Conservation (phyloP, 1,140 invertebrate genomes). For the Bacillus rossius region DNA sequence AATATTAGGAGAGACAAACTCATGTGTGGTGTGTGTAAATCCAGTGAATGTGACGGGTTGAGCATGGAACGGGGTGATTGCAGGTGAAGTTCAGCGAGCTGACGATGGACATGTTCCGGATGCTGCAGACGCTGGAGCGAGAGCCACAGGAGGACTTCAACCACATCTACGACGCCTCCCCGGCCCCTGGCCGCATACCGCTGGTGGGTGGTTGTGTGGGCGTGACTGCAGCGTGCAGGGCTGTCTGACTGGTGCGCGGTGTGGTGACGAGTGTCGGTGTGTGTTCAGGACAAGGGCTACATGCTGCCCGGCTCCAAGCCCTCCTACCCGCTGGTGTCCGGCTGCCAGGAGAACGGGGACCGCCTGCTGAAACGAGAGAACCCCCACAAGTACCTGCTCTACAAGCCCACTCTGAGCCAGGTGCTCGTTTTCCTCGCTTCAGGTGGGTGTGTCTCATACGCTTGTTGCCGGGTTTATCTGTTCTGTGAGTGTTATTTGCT, state of each 20-base stretch:
- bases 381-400: slow-evolving; percentile 95
- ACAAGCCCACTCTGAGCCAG: slow-evolving; percentile 92
- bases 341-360: slow-evolving; percentile 58
- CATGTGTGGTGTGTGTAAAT: no score
- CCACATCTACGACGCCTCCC: slow-evolving; percentile 81
- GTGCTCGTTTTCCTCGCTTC: slow-evolving; percentile 91
- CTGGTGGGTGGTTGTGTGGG: slow-evolving; percentile 10
- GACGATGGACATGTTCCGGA: slow-evolving; percentile 97
- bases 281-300: slow-evolving; percentile 39
- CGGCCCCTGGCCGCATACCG: slow-evolving; percentile 61
- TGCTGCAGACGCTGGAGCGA: slow-evolving; percentile 90
- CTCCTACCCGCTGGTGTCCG: slow-evolving; percentile 31
- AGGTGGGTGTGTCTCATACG: slow-evolving; percentile 39
- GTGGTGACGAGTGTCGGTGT: no score
- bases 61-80: no score
- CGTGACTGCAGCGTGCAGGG: no score
- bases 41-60: no score
- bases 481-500: no score
- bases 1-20: no score
- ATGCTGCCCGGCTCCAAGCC: slow-evolving; percentile 29
- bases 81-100: slow-evolving; percentile 95
- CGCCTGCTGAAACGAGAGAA: slow-evolving; percentile 72
- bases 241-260: no score
- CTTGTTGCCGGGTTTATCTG: not conserved
- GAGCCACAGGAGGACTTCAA: slow-evolving; percentile 82